These are phyloP conservation scores for Montipora efflorescens DNA, from an alignment of 64 coral and sea anemone genomes.

Conservation along the genomic window DNA sequence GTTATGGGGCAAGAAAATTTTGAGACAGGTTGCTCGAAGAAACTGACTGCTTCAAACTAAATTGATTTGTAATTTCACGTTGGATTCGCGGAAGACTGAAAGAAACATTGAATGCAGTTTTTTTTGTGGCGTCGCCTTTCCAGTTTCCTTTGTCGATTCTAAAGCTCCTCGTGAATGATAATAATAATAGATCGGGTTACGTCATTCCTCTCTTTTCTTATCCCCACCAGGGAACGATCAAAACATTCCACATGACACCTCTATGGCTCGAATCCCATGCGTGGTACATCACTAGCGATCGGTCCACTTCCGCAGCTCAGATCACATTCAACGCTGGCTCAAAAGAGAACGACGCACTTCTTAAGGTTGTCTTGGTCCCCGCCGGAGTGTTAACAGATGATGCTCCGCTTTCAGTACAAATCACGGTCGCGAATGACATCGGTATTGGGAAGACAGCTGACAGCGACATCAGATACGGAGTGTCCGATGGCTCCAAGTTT, in stretches of 20 bases:
- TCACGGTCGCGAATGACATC: constrained; percentile 38
- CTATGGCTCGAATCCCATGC: constrained; percentile 5
- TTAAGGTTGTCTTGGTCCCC: not conserved
- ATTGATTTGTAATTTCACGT: too few species aligned
- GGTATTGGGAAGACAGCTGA: constrained; percentile 19
- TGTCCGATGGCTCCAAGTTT: constrained; percentile 40
- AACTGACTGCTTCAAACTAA: too few species aligned
- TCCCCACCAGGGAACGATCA: not conserved
- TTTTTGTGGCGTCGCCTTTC: too few species aligned
- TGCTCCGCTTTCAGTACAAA: constrained; percentile 27
- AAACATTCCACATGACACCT: not conserved
- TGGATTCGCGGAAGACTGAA: too few species aligned
- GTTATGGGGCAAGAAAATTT: too few species aligned
- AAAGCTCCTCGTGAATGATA: too few species aligned
- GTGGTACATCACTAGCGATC: not conserved
- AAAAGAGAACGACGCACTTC: not conserved
- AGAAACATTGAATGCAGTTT: too few species aligned
- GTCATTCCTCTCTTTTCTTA: not conserved
- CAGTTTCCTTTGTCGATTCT: too few species aligned
- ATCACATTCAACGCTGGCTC: constrained; percentile 32
- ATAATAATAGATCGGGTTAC: too few species aligned
- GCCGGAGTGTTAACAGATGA: constrained; percentile 15
- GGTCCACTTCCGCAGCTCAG: not conserved
- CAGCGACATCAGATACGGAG: constrained; percentile 53
- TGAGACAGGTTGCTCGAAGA: too few species aligned